A percentile compares a stretch with the other conserved stretches of the same genome.
phyloP scores from a whole-genome alignment of 2,797 vertebrate species.

The Myripristis jacobus region DNA sequence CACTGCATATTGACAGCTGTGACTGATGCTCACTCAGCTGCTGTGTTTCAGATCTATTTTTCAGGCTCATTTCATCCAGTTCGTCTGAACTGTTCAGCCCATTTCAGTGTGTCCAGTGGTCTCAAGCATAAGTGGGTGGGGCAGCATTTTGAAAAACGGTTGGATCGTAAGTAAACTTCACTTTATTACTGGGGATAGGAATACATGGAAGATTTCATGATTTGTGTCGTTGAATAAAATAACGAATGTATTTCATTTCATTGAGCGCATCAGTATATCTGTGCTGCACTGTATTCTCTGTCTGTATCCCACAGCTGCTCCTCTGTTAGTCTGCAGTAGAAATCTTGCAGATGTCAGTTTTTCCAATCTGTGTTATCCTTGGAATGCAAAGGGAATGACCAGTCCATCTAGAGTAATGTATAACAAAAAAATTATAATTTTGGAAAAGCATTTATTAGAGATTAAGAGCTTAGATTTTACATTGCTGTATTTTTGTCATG shows the following conservation, averaged over 20 bases:
- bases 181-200: conserved; percentile 36
- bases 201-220: not conserved
- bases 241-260: conserved; percentile 74
- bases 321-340: conserved; percentile 50
- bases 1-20: conserved; percentile 30
- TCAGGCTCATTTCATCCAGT: conserved; percentile 36
- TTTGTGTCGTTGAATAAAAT: conserved; percentile 41
- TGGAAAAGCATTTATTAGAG: conserved; percentile 53
- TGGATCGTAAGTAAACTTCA: conserved; percentile 23
- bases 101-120: conserved; percentile 42
- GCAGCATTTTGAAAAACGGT: conserved; percentile 34
- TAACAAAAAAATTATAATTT: conserved; percentile 59
- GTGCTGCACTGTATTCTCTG: conserved; percentile 53
- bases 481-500: conserved; percentile 48
- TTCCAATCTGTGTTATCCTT: conserved; percentile 39
- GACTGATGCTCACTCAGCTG: conserved; percentile 30
- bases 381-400: conserved; percentile 53
- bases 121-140: conserved; percentile 7
- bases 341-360: conserved; percentile 10
- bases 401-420: conserved; percentile 49
- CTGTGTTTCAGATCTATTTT: conserved; percentile 27
- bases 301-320: conserved; percentile 46
- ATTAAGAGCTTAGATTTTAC: conserved; percentile 32
- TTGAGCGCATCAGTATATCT: conserved; percentile 57
- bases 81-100: conserved; percentile 49